These are phyloP conservation scores for Cheilosia vulpina DNA, from an alignment of 2,888 invertebrate genomes.

Conservation along the genomic window DNA sequence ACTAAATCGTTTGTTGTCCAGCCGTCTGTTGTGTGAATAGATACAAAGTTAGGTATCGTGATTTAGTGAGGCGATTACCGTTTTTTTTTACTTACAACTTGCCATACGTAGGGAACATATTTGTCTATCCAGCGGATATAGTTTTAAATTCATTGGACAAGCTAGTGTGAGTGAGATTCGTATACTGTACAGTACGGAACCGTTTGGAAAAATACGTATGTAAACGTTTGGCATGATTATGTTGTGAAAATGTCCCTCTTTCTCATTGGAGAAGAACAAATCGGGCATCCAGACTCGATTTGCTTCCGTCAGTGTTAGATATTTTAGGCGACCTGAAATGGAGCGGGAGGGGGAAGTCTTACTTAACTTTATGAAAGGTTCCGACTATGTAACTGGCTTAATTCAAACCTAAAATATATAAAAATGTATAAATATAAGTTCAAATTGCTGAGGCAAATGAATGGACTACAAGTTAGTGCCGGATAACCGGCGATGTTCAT, in stretches of 20 bases:
- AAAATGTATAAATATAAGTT: no score
- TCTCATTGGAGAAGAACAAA: conserved; percentile 98
- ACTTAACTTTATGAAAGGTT: not conserved
- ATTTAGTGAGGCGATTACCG: not conserved
- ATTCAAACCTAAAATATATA: no score
- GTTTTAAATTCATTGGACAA: conserved; percentile 98
- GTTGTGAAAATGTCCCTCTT: conserved; percentile 98
- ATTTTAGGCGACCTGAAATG: conserved; percentile 91
- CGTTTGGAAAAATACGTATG: conserved; percentile 97
- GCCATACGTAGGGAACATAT: conserved; percentile 97
- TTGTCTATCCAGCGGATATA: conserved; percentile 98
- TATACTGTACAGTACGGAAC: conserved; percentile 97
- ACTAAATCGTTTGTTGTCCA: conserved; percentile 98
- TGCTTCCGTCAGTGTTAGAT: conserved; percentile 96
- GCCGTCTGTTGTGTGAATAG: conserved; percentile 88
- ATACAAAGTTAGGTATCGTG: not conserved
- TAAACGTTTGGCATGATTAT: conserved; percentile 99
- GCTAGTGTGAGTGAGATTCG: conserved; percentile 97
- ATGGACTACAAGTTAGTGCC: no score
- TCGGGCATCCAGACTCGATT: conserved; percentile 99
- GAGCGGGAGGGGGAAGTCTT: not conserved
- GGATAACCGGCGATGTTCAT: no score
- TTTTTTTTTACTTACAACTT: conserved; percentile 92
- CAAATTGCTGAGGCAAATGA: no score
- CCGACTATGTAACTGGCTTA: no score